Base-by-base conservation (phyloP, 92 coral and sea anemone species). In the Palythoa grandiflora region DNA sequence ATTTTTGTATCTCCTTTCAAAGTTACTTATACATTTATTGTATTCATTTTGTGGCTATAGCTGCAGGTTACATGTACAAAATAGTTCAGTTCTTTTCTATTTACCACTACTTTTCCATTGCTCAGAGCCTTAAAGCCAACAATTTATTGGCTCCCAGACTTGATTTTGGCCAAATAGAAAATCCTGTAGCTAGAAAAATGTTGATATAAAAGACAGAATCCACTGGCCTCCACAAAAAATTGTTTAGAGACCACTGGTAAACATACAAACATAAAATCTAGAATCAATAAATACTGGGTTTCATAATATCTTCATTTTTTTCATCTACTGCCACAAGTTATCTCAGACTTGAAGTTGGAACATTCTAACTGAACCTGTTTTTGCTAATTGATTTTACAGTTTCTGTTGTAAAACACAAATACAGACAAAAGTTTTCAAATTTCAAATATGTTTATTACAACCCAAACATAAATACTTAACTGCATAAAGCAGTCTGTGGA, bases 291-390 rank as follows among this genome's bases (percentile, higher is more conserved):
- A 54, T 54, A 54, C 48, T 44, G 1, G 6, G 48, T 44, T 44
- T 44, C 48, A 44, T 44, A 44, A 44, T 44, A 44, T 44, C 48
- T 44, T 6, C 48, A 44, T 28, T 44, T 44, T 44, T 44, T 44
- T 44, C 48, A 44, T 3, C 28, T 61, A 20, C 19, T 20, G 60
- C 60, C 60, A 5, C 60, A 54, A 54, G 60, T 54, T 54, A 54
- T 54, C 60, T 54, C 9, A 54, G 6, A 54, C 28, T 6, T 61
- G 68, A 61, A 61, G n/a, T 61, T 61, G 17, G 28, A 61, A 3
- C 68, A 61, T 61, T 61, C 68, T 61, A 61, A 61, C 68, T 61
- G 68, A 61, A 61, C 28, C 68, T 61, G 5, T 61, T 61, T 61
- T 61, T 16, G 68, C 19, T 61, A 61, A 61, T 61, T 61, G 68